Percentiles rank a stretch among this genome's conserved stretches.
Evolutionary conservation across 2,888 invertebrate genomes (phyloP).

Genomic region (Drosophila subquinaria): DNA sequence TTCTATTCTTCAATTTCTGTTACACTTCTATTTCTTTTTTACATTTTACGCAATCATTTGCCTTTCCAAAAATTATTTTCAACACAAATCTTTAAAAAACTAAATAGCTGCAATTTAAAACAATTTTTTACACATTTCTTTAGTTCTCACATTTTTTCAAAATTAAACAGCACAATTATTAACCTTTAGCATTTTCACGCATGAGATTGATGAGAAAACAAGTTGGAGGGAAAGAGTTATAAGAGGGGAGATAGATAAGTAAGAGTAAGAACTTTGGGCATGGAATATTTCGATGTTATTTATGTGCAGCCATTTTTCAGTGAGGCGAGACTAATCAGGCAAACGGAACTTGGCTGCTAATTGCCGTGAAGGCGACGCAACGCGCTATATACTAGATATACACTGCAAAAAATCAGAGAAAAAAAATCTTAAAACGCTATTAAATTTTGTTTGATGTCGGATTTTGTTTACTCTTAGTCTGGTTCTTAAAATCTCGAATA

Average conservation of each 20-base stretch:
- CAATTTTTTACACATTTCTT: constrained; percentile 20
- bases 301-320: constrained; percentile 74
- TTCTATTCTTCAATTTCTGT: background rate
- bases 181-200: constrained; percentile 79
- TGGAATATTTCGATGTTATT: constrained; percentile 56
- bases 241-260: background rate
- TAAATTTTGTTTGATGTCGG: background rate
- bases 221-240: background rate
- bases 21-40: background rate
- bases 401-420: background rate
- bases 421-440: background rate
- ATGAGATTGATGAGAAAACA: constrained; percentile 63
- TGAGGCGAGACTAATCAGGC: constrained; percentile 75
- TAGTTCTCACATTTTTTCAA: constrained; percentile 26
- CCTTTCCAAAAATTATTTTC: constrained; percentile 1
- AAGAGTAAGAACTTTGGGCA: background rate
- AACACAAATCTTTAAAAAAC: constrained; percentile 23
- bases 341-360: constrained; percentile 63
- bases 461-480: background rate
- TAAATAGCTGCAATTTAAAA: constrained; percentile 45
- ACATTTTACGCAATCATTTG: background rate
- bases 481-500: too few relatives aligned
- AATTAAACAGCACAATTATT: constrained; percentile 70
- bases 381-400: constrained; percentile 22
- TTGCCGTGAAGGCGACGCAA: constrained; percentile 77